These are phyloP conservation scores for Mobula hypostoma DNA, from an alignment of 2,113 vertebrate species.

Conservation along the genomic window DNA sequence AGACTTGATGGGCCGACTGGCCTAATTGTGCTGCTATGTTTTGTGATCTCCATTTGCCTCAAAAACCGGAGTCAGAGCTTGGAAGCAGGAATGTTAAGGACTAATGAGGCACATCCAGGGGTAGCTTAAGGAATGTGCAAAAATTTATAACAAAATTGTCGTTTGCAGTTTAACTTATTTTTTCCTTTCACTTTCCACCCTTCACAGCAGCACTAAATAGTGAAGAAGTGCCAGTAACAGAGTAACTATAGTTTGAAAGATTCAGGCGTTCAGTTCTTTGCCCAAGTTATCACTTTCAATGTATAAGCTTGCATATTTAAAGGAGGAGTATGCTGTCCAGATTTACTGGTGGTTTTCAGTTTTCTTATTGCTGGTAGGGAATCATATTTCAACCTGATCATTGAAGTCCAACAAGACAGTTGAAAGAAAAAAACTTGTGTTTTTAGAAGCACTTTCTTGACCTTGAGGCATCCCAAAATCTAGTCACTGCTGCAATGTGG, in stretches of 20 bases:
- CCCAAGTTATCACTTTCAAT: not conserved
- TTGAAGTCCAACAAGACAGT: not conserved
- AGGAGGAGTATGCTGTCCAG: not conserved
- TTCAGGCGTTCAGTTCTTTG: not conserved
- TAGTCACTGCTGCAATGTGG: not conserved
- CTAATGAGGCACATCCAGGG: not conserved
- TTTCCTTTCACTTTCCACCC: not conserved
- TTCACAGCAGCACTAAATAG: too few species aligned
- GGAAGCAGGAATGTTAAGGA: not conserved
- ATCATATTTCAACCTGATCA: not conserved
- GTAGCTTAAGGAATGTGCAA: not conserved
- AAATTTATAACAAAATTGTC: not conserved
- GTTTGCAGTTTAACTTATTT: not conserved
- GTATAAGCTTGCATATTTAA: not conserved
- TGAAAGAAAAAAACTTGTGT: not conserved
- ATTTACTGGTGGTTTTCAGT: not conserved
- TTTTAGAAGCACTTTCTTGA: not conserved
- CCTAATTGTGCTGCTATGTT: too few species aligned
- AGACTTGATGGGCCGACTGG: too few species aligned
- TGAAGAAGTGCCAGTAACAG: too few species aligned
- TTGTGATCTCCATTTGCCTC: not conserved
- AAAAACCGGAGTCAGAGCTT: not conserved
- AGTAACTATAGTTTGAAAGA: not conserved
- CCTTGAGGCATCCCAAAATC: not conserved
- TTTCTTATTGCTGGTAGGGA: not conserved